phyloP scores from a whole-genome alignment of 2,888 invertebrate species.

The Bembecia ichneumoniformis region DNA sequence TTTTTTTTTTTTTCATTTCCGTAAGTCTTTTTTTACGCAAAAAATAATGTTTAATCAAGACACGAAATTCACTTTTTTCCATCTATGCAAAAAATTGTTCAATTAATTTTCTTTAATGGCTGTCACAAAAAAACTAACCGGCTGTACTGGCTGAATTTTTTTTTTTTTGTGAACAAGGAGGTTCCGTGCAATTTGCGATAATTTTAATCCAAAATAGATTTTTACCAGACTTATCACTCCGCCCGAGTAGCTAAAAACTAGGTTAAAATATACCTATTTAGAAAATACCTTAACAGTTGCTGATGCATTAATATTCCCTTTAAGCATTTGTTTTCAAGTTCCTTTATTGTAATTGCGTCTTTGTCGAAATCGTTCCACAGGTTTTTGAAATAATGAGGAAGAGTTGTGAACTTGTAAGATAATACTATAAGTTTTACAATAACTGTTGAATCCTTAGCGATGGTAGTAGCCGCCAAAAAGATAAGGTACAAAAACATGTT shows the following conservation, averaged over 20 bases:
- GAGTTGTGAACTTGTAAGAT: background rate
- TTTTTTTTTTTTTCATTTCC: no score
- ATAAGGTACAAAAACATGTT: background rate
- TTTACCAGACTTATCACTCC: no score
- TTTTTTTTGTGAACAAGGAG: no score
- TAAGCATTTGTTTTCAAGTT: background rate
- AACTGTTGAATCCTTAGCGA: background rate
- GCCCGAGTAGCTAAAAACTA: no score
- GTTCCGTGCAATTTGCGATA: no score
- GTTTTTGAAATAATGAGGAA: background rate
- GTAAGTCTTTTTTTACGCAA: no score
- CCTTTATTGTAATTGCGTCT: background rate
- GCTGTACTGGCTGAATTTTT: no score
- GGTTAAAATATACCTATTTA: no score
- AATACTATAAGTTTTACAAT: background rate
- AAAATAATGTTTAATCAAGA: no score
- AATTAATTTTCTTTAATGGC: no score
- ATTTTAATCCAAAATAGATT: no score
- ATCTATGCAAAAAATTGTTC: background rate
- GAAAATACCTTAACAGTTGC: background rate
- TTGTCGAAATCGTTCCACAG: background rate
- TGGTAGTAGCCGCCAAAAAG: background rate
- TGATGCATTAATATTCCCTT: background rate
- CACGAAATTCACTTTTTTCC: no score
- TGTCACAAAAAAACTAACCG: background rate